Conservation (phyloP, 2,797 vertebrate species). For the Arrhamphus sclerolepis region DNA sequence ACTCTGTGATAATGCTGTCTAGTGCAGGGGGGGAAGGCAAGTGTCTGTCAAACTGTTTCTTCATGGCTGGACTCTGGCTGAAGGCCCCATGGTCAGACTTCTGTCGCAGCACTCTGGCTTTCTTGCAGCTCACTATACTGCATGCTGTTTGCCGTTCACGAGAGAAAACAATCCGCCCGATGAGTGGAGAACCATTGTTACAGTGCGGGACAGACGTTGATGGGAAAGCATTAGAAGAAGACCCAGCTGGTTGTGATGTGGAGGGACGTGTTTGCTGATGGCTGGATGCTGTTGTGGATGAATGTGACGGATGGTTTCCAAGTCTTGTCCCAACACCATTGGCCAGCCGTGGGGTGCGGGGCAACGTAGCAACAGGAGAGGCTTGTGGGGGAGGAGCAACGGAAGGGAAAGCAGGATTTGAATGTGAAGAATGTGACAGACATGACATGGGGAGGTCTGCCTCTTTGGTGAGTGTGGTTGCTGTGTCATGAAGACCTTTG, state of each 20-base stretch:
- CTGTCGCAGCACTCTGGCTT: constrained; percentile 91
- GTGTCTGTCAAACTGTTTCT: constrained; percentile 97
- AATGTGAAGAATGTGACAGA: constrained; percentile 87
- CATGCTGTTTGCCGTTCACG: constrained; percentile 89
- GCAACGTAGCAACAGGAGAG: constrained; percentile 86
- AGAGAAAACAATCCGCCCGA: constrained; percentile 95
- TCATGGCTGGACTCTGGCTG: constrained; percentile 97
- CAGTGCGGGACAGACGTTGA: constrained; percentile 76
- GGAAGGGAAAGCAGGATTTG: constrained; percentile 84
- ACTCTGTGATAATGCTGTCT: constrained; percentile 99
- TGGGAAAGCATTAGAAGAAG: constrained; percentile 67
- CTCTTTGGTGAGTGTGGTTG: constrained; percentile 90
- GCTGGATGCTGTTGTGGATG: constrained; percentile 75
- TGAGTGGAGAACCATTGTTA: constrained; percentile 85
- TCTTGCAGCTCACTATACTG: constrained; percentile 80
- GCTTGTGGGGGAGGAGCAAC: constrained; percentile 78
- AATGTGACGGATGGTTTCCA: constrained; percentile 80
- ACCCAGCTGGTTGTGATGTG: constrained; percentile 79
- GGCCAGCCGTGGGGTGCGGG: constrained; percentile 92
- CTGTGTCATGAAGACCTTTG: constrained; percentile 94
- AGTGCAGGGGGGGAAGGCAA: constrained; percentile 95
- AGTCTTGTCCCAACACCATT: constrained; percentile 90
- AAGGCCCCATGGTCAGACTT: constrained; percentile 99
- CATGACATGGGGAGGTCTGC: constrained; percentile 95
- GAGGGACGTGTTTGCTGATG: constrained; percentile 85